A percentile compares a stretch with the other conserved stretches of the same genome.
These are phyloP conservation scores for Novumbra hubbsi DNA, from an alignment of 2,797 vertebrate genomes.

Conservation along the genomic window DNA sequence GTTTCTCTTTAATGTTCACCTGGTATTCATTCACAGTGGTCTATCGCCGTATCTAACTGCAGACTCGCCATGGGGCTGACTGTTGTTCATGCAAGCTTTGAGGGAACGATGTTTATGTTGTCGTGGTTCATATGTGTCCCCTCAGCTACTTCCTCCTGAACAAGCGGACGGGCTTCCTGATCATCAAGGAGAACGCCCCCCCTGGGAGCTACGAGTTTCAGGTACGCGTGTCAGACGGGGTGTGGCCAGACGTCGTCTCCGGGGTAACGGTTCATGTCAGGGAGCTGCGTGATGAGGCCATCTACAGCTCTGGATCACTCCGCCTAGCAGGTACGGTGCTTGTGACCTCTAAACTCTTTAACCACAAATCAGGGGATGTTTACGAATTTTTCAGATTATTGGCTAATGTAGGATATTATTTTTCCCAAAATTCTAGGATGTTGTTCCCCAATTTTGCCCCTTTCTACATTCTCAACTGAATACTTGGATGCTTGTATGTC, in stretches of 20 bases:
- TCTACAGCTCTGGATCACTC: slow-evolving; percentile 82
- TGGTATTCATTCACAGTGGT: background rate
- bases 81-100: background rate
- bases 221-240: slow-evolving; percentile 84
- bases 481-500: too few relatives aligned
- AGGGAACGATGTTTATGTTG: background rate
- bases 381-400: too few relatives aligned
- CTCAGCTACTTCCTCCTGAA: slow-evolving; percentile 85
- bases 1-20: background rate
- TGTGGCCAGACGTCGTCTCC: slow-evolving; percentile 86
- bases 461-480: too few relatives aligned
- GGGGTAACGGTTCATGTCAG: slow-evolving; percentile 77
- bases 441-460: too few relatives aligned
- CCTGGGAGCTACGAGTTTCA: slow-evolving; percentile 80
- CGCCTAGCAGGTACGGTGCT: slow-evolving; percentile 78
- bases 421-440: too few relatives aligned
- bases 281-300: slow-evolving; percentile 81
- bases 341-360: background rate
- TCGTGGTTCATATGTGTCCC: slow-evolving; percentile 11
- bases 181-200: slow-evolving; percentile 82
- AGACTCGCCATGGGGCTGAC: background rate
- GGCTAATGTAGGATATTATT: too few relatives aligned
- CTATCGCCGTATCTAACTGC: background rate
- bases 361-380: background rate
- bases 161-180: slow-evolving; percentile 83